phyloP scores from a whole-genome alignment of 2,888 invertebrate genomes.

The Poecilus cupreus region DNA sequence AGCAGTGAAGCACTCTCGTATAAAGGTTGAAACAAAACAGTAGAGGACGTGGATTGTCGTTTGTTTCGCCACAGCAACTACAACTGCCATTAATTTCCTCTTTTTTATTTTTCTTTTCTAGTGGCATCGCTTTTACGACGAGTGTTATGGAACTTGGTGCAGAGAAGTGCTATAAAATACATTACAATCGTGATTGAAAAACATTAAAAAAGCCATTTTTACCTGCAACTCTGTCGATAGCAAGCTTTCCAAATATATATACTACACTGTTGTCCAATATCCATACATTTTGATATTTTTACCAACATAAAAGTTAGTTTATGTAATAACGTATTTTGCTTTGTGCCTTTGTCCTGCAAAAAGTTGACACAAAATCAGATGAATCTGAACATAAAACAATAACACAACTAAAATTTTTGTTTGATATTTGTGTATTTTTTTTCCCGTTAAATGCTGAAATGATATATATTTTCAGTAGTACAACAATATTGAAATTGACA shows the following conservation, averaged over 20 bases:
- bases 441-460: too few relatives aligned
- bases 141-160: constrained; percentile 14
- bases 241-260: background rate
- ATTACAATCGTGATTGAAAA: constrained; percentile 46
- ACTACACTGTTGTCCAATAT: background rate
- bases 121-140: constrained; percentile 23
- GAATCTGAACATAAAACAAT: too few relatives aligned
- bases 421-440: too few relatives aligned
- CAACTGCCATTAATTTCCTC: constrained; percentile 37
- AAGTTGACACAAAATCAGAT: too few relatives aligned
- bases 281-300: background rate
- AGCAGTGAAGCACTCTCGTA: background rate
- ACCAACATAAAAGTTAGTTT: background rate
- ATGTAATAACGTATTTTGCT: background rate
- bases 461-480: too few relatives aligned
- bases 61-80: constrained; percentile 28
- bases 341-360: too few relatives aligned
- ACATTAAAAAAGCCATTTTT: constrained; percentile 47
- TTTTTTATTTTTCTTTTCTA: constrained; percentile 21
- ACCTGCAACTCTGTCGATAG: constrained; percentile 32
- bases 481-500: too few relatives aligned
- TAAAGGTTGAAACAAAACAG: constrained; percentile 5
- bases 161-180: constrained; percentile 43
- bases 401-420: too few relatives aligned
- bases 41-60: constrained; percentile 1